phyloP scores from a whole-genome alignment of 2,113 vertebrate species.

The Phrynocephalus versicolor region DNA sequence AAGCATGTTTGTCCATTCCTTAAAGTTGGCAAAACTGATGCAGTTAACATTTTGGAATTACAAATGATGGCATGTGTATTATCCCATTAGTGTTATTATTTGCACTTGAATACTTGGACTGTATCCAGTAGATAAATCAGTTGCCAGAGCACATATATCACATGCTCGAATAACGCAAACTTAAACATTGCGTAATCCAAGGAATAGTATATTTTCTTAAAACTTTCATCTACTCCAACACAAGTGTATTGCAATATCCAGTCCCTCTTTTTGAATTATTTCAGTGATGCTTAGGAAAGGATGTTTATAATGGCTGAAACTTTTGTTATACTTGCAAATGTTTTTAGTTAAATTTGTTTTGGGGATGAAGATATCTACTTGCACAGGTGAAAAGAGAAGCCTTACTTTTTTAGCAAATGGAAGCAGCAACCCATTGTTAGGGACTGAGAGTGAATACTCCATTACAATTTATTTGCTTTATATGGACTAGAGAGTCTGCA shows the following conservation, averaged over 20 bases:
- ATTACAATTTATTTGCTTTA: too few relatives aligned
- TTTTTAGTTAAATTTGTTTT: neutral
- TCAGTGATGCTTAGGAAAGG: neutral
- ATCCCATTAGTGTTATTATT: constrained; percentile 10
- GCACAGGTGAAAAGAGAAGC: too few relatives aligned
- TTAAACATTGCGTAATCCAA: neutral
- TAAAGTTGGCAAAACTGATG: constrained; percentile 31
- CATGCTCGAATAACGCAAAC: neutral
- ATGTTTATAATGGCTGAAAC: neutral
- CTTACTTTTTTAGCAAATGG: too few relatives aligned
- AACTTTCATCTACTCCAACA: neutral
- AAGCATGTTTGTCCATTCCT: neutral
- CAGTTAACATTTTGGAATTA: constrained; percentile 6
- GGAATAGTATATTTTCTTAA: neutral
- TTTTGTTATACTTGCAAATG: too few relatives aligned
- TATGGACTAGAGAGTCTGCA: too few relatives aligned
- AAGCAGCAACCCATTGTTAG: too few relatives aligned
- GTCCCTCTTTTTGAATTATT: neutral
- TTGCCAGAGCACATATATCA: constrained; percentile 2
- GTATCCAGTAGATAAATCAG: constrained; percentile 9
- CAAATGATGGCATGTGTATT: constrained; percentile 3
- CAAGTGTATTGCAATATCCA: neutral
- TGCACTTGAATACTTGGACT: neutral
- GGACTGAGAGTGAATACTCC: too few relatives aligned
- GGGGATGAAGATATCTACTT: too few relatives aligned